phyloP scores from a whole-genome alignment of 2,113 vertebrate species.

The Physeter macrocephalus region DNA sequence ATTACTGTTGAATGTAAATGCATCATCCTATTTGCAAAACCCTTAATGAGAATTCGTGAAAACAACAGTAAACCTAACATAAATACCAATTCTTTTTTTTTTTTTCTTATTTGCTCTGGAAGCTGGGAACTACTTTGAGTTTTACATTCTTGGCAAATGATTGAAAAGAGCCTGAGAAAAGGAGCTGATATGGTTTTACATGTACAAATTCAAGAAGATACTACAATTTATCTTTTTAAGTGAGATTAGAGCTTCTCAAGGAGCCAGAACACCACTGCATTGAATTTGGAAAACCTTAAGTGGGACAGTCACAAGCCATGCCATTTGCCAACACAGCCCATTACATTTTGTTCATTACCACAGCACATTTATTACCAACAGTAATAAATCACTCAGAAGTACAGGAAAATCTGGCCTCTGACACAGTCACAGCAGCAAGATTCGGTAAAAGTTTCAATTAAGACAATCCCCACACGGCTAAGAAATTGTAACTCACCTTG shows the following conservation, averaged over 20 bases:
- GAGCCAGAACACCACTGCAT: background rate
- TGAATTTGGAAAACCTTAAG: background rate
- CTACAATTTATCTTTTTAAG: background rate
- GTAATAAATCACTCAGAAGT: background rate
- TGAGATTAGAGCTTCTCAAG: background rate
- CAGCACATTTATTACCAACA: background rate
- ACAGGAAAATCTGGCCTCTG: background rate
- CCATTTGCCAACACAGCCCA: background rate
- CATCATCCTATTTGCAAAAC: background rate
- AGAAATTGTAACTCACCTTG: background rate
- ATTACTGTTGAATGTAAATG: background rate
- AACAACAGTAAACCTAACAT: background rate
- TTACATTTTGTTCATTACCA: constrained; percentile 20
- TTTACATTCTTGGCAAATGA: background rate
- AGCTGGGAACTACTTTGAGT: background rate
- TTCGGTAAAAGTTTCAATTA: background rate
- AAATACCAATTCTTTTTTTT: background rate
- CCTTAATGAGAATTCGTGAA: background rate
- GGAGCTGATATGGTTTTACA: background rate
- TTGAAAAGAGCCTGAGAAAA: background rate
- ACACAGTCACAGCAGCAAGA: background rate
- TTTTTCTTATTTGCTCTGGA: background rate
- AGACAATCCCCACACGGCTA: background rate
- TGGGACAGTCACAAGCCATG: background rate
- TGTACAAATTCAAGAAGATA: background rate